Evolutionary conservation across 2,888 invertebrate genomes (phyloP), one percentile per base, ranked within the genome.

Genomic region (Apoda limacodes): DNA sequence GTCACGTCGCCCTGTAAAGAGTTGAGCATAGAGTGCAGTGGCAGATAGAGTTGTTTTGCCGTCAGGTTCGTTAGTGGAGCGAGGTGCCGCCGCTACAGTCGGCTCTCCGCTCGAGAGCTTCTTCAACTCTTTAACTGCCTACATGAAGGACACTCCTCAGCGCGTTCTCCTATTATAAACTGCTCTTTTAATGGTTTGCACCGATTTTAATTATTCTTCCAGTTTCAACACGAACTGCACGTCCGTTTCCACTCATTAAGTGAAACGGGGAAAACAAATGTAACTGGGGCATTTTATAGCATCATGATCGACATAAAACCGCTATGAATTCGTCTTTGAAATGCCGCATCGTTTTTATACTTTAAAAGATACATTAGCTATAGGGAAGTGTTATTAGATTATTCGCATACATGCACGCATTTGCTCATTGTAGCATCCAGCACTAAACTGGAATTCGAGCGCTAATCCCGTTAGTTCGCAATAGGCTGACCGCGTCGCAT

Each of bases 111-210:
- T 68, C 65, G 48, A 76, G 76, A 54, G 67, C 75, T 68, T 64
- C 70, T 74, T 69, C 75, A 75, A 76, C 78, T 76, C 78, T 78
- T 76, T 76, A 78, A 78, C 78, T 76, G 75, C 78, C 78, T 78
- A 76, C 75, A 78, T 74, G 76, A 69, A 78, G 78, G 71, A 70
- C 67, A 59, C 78, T 78, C 54, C 50, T 71, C 64, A 41, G 54
- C 67, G 68, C 71, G 70, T 74, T 78, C 71, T 70, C 72, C 74
- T 67, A 76, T 76, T 76, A 76, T 76, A 74, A 75, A 76, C 72
- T 78, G 78, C 69, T 65, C 78, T 76, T 76, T 78, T 75, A 76
- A 78, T 76, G 74, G 75, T 64, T 68, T 60, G 66, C 60, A 55
- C 63, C 64, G 63, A 71, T 76, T 78, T 78, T 74, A 75, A 78